Conservation (phyloP, 2,797 vertebrate species). For the Luscinia luscinia region DNA sequence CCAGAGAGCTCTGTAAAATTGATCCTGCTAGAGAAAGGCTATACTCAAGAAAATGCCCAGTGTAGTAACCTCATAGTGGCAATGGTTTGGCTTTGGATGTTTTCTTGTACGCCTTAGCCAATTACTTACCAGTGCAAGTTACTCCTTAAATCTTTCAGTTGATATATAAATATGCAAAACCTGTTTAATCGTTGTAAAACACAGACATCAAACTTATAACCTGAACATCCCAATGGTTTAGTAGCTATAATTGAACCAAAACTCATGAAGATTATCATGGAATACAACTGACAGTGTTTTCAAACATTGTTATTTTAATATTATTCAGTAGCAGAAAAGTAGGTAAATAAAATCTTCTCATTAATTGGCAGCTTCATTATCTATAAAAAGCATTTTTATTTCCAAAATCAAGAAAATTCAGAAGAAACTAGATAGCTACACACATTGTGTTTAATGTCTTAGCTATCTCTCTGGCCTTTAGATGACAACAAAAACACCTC, state of each 20-base stretch:
- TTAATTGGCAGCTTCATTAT: background rate
- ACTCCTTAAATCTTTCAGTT: background rate
- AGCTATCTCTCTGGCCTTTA: conserved; percentile 33
- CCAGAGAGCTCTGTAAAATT: background rate
- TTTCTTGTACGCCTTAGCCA: background rate
- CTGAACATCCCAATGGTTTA: background rate
- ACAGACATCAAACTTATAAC: background rate
- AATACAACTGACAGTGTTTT: background rate
- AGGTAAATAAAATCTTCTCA: background rate
- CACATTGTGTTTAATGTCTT: background rate
- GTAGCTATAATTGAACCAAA: background rate
- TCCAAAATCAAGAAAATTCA: background rate
- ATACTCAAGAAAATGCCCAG: background rate
- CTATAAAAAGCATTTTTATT: background rate
- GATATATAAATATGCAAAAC: background rate
- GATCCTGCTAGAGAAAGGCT: background rate
- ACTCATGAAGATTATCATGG: background rate
- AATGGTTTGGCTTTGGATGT: background rate
- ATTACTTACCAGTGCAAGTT: background rate
- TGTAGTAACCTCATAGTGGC: background rate
- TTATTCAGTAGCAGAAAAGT: background rate
- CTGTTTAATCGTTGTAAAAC: background rate
- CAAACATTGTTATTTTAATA: background rate
- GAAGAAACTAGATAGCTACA: background rate
- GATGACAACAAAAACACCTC: conserved; percentile 8